phyloP scores from a whole-genome alignment of 2,888 invertebrate species.

The Gnatocerus cornutus region DNA sequence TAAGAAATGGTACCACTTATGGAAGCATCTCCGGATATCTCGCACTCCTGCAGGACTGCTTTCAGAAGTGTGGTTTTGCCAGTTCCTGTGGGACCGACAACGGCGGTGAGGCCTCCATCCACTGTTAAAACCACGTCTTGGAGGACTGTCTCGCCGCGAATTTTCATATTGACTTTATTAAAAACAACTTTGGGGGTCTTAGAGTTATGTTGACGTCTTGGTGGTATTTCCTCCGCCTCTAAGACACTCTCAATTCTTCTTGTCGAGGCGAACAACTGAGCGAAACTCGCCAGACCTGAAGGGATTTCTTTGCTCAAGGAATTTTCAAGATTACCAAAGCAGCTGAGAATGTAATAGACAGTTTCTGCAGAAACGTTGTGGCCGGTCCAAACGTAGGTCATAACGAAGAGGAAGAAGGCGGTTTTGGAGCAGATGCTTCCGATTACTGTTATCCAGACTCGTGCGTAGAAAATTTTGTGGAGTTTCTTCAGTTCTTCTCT shows the following conservation, averaged over 20 bases:
- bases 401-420: conserved; percentile 67
- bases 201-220: background rate
- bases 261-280: conserved; percentile 85
- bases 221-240: conserved; percentile 6
- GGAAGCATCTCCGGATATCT: conserved; percentile 52
- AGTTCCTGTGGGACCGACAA: conserved; percentile 54
- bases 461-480: conserved; percentile 63
- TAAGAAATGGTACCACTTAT: conserved; percentile 62
- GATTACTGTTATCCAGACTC: conserved; percentile 60
- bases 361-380: conserved; percentile 85
- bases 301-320: conserved; percentile 94
- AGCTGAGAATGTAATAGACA: conserved; percentile 90
- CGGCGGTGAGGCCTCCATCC: conserved; percentile 19
- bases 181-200: conserved; percentile 9
- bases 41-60: conserved; percentile 59
- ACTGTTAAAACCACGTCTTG: conserved; percentile 18
- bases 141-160: background rate
- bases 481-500: conserved; percentile 80
- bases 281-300: conserved; percentile 85
- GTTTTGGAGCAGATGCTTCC: conserved; percentile 64
- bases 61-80: conserved; percentile 63
- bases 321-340: conserved; percentile 89
- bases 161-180: background rate
- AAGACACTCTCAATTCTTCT: conserved; percentile 73
- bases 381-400: conserved; percentile 80